A percentile compares a stretch with the other conserved stretches of the same genome.
Conservation (phyloP, 2,888 invertebrate genomes). For the Notodonta dromedarius region DNA sequence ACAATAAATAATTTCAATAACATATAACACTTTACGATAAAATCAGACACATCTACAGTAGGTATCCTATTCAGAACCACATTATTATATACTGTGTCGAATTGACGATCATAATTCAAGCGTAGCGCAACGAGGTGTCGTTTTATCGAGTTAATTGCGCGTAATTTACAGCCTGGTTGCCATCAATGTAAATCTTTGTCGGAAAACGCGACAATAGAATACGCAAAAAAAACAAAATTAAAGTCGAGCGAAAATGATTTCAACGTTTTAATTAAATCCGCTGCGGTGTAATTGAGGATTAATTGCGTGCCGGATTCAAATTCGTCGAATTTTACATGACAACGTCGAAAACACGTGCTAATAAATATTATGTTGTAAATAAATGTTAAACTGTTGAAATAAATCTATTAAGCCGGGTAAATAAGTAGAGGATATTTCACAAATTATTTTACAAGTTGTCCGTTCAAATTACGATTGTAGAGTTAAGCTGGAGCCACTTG, state of each 20-base stretch:
- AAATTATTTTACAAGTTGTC: too few species aligned
- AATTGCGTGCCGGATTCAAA: slow-evolving; percentile 63
- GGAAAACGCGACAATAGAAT: slow-evolving; percentile 57
- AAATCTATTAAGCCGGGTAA: background rate
- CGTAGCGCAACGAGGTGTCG: slow-evolving; percentile 35
- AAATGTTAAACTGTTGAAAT: background rate
- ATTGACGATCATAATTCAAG: slow-evolving; percentile 26
- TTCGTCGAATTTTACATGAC: slow-evolving; percentile 63
- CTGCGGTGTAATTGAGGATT: slow-evolving; percentile 64
- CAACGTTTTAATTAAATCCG: slow-evolving; percentile 66
- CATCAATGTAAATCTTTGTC: slow-evolving; percentile 54
- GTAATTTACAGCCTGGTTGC: slow-evolving; percentile 53
- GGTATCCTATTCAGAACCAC: background rate
- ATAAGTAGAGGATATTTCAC: too few species aligned
- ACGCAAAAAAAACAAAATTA: slow-evolving; percentile 63
- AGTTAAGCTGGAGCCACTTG: too few species aligned
- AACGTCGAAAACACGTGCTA: slow-evolving; percentile 48
- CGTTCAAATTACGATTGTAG: too few species aligned
- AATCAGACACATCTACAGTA: background rate
- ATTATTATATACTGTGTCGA: slow-evolving; percentile 6
- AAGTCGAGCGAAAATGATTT: slow-evolving; percentile 58
- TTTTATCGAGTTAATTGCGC: slow-evolving; percentile 47
- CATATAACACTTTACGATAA: background rate
- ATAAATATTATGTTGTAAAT: background rate
- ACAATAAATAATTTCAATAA: too few species aligned